Evolutionary conservation across 2,113 vertebrate genomes (phyloP), one percentile per base, ranked within the genome.

Genomic region (Pardalotus punctatus): DNA sequence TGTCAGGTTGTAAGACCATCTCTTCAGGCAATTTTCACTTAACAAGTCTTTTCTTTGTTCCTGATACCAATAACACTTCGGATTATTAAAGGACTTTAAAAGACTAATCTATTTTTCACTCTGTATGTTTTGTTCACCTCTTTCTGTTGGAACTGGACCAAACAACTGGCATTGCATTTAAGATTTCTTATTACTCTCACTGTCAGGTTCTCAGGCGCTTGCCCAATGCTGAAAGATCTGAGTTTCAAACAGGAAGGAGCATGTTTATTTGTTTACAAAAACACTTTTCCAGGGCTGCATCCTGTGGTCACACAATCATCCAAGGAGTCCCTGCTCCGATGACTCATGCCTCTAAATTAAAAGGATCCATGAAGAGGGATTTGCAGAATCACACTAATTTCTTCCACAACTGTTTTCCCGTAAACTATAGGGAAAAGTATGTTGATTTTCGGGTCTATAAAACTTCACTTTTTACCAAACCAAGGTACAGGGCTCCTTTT

Each of bases 261-360:
- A 86, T 97, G 92, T 95, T 97, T 96, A 91, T 96, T 97, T 96
- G 89, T 96, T 96, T 96, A 93, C 92, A 92, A 81, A 88, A 94
- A 92, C 93, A 92, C 94, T 96, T 95, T 90, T 96, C 51, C 85
- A 96, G 90, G 45, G 36, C 90, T 81, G 90, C 86, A 90, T 96
- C 94, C 94, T 96, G 90, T 95, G 93, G 94, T 94, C 96, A 90
- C 14, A 81, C 79, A 77, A 58, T 40, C 90, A 51, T 47, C 60
- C 51, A 21, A 94, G 85, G 27, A 77, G 87, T 74, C 88, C 82
- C 47, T 57, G 82, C 86, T 94, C 80, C 0, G 0, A 35, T 95
- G 92, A 93, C n/a, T 93, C 94, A 96, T 17, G 51, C 31, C 86
- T 76, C 73, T 71, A 87, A 96, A 94, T 96, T 90, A 93, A 94